Base-by-base conservation (phyloP, 2,888 invertebrate species). In the Ctena decussata region DNA sequence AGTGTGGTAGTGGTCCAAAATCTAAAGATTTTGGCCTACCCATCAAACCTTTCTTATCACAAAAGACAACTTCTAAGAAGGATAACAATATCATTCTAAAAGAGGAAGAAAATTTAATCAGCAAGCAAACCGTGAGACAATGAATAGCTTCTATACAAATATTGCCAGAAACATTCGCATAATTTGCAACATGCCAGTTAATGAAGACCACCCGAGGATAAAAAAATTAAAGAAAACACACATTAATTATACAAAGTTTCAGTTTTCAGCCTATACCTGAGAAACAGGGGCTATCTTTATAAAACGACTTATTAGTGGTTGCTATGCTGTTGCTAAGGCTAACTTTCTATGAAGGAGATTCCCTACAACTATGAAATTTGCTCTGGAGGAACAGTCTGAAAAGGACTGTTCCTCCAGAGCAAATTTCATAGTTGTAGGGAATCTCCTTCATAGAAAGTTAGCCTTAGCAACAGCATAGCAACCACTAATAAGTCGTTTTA, bases 131-230 rank as follows among this genome's bases (percentile, higher is more conserved):
- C 5, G 72, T 49, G 39, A 53, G 21, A 32, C 18, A 2, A 27
- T 80, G 21, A 79, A 79, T 72, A 27, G 72, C 39, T 79, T 74
- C 39, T 80, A 74, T 74, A 53, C 46, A 21, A 65, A 73, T 65
- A 74, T 80, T n/a, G 80, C 80, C 12, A 65, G 65, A 73, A 73
- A 74, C n/a, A 65, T 80, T 35, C 65, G 80, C 18, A 79, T 79
- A 21, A 24, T 74, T 21, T n/a, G n/a, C 41, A 11, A 30, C 21
- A 37, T 35, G 2, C 30, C 1, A 37, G 27, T 49, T 27, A 35
- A 73, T 37, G 11, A 30, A 11, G 21, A 30, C 2, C 80, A 74
- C 37, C 69, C 74, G 2, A 80, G 44, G 35, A 60, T 79, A 27
- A 18, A 32, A 6, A 37, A 53, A 35, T 65, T 73, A 27, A 21